phyloP scores from a whole-genome alignment of 1,140 invertebrate genomes.

The Maconellicoccus hirsutus region DNA sequence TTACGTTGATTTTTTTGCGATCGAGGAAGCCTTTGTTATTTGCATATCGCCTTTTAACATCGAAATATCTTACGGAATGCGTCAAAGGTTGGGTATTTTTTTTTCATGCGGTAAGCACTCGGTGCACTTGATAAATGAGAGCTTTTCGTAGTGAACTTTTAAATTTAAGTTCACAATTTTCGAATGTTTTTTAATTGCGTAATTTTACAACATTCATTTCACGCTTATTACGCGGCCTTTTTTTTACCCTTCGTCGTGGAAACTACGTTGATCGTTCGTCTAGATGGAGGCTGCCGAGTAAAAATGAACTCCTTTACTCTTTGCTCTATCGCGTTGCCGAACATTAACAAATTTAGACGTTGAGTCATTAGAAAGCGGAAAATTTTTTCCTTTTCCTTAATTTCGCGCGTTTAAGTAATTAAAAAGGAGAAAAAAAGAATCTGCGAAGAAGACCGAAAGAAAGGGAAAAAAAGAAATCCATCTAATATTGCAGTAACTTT shows the following conservation, averaged over 20 bases:
- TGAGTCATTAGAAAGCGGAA: not conserved
- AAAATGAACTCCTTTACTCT: not conserved
- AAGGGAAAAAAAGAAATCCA: constrained; percentile 11
- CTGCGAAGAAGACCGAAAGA: not conserved
- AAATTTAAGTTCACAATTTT: not conserved
- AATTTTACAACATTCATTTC: not conserved
- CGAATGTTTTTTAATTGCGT: not conserved
- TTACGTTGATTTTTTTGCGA: no score
- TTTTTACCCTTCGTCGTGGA: no score
- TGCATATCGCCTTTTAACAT: no score
- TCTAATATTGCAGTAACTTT: constrained; percentile 20
- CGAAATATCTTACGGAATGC: no score
- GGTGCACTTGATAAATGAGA: no score
- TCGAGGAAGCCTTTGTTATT: no score
- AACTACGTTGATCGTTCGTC: no score
- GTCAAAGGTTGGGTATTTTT: no score
- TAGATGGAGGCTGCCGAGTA: no score
- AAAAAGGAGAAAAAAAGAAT: constrained; percentile 14
- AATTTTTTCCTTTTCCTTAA: constrained; percentile 14
- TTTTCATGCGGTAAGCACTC: no score
- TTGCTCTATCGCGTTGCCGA: not conserved
- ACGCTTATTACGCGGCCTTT: not conserved
- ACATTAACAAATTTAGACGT: constrained; percentile 9
- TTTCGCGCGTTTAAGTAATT: constrained; percentile 19
- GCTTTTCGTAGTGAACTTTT: no score